phyloP scores from a whole-genome alignment of 1,140 invertebrate genomes.

The Alviniconcha marisindica region DNA sequence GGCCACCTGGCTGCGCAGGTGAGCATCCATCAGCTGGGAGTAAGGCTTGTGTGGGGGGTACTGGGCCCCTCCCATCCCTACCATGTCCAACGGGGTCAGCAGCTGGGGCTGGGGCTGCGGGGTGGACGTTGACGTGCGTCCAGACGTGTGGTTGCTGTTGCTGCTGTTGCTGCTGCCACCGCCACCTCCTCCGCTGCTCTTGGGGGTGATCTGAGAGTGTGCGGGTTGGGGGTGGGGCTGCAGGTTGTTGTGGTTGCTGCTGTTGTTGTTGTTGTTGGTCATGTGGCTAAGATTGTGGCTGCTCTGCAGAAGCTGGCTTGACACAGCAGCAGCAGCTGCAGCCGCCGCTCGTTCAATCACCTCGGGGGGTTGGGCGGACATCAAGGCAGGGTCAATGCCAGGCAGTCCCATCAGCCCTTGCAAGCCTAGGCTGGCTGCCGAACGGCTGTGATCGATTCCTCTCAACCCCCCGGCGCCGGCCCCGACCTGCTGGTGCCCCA shows the following conservation, averaged over 20 bases:
- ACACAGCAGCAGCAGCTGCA: slow-evolving; percentile 29
- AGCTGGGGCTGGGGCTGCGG: slow-evolving; percentile 11
- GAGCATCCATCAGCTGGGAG: slow-evolving; percentile 28
- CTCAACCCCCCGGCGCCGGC: background rate
- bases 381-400: slow-evolving; percentile 22
- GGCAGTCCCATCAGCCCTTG: slow-evolving; percentile 31
- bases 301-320: slow-evolving; percentile 37
- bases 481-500: slow-evolving; percentile 3
- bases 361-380: slow-evolving; percentile 29
- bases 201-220: background rate
- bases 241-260: background rate
- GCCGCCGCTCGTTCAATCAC: slow-evolving; percentile 33
- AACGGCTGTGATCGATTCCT: background rate
- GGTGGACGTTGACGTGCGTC: background rate
- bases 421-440: slow-evolving; percentile 11
- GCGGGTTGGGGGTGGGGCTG: slow-evolving; percentile 18
- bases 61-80: slow-evolving; percentile 1
- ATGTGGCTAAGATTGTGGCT: background rate
- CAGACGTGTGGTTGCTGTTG: background rate
- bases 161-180: background rate
- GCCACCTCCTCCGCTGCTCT: background rate
- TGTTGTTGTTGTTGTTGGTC: slow-evolving; percentile 30
- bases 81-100: slow-evolving; percentile 3
- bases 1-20: slow-evolving; percentile 21
- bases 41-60: slow-evolving; percentile 22